These are phyloP conservation scores for Orgyia antiqua DNA, from an alignment of 2,888 invertebrate genomes.

Conservation along the genomic window DNA sequence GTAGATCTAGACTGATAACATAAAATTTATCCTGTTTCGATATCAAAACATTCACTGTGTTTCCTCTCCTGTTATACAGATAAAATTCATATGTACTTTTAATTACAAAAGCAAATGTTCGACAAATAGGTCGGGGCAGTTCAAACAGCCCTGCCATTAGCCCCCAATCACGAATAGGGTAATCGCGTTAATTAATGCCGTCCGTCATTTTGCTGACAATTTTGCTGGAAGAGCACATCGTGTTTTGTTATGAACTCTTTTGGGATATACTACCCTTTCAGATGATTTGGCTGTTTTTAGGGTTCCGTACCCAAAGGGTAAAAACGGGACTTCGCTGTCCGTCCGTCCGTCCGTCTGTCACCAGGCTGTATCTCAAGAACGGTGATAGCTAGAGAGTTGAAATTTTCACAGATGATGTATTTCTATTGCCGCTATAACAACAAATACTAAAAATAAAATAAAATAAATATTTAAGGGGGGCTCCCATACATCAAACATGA, in stretches of 20 bases:
- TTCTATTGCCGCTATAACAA: no score
- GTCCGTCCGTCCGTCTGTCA: no score
- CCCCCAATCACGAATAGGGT: slow-evolving; percentile 59
- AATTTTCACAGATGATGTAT: no score
- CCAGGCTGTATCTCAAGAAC: no score
- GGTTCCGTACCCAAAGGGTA: no score
- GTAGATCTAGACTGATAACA: no score
- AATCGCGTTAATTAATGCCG: slow-evolving; percentile 66
- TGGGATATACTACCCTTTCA: slow-evolving; percentile 5
- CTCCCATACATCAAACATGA: no score
- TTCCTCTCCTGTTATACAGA: slow-evolving; percentile 19
- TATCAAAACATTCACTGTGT: slow-evolving; percentile 1
- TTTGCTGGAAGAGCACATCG: slow-evolving; percentile 17
- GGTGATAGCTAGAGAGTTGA: no score
- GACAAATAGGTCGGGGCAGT: slow-evolving; percentile 45
- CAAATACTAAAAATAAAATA: no score
- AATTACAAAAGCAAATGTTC: slow-evolving; percentile 60
- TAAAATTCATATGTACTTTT: slow-evolving; percentile 45
- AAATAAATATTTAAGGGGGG: no score
- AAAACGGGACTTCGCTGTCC: no score
- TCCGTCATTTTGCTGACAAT: slow-evolving; percentile 41
- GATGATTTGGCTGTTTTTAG: neutral
- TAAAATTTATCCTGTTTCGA: no score
- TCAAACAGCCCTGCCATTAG: slow-evolving; percentile 53
- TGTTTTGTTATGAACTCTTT: slow-evolving; percentile 12